Conservation (phyloP, 2,888 invertebrate species). For the Notodonta ziczac region DNA sequence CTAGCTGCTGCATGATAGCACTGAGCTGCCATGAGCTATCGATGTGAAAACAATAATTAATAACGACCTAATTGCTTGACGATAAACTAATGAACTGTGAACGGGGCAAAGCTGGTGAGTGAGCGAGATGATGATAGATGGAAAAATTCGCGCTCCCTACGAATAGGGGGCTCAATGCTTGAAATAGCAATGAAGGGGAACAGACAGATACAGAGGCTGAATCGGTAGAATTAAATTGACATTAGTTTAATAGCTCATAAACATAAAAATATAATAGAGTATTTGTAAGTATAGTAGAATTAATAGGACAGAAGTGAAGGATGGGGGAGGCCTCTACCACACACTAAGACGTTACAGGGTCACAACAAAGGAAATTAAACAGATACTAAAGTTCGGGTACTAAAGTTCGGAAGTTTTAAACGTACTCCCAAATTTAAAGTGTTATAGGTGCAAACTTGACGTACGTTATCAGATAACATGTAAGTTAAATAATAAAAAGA, state of each 20-base stretch:
- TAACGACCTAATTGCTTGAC: constrained; percentile 67
- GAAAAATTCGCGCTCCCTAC: constrained; percentile 22
- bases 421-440: no score
- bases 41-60: constrained; percentile 62
- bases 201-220: constrained; percentile 7
- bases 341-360: no score
- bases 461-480: not conserved
- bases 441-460: no score
- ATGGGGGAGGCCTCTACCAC: no score
- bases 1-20: constrained; percentile 20
- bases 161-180: constrained; percentile 24
- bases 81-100: constrained; percentile 57
- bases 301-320: no score
- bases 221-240: not conserved
- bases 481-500: not conserved
- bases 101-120: constrained; percentile 48
- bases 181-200: constrained; percentile 22
- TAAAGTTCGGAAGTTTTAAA: no score
- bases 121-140: constrained; percentile 42
- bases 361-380: no score
- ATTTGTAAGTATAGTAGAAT: no score
- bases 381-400: no score
- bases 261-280: no score
- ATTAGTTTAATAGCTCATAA: no score
- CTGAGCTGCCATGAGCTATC: constrained; percentile 44